Evolutionary conservation across 1,140 invertebrate genomes (phyloP).

Genomic region (Linepithema humile): DNA sequence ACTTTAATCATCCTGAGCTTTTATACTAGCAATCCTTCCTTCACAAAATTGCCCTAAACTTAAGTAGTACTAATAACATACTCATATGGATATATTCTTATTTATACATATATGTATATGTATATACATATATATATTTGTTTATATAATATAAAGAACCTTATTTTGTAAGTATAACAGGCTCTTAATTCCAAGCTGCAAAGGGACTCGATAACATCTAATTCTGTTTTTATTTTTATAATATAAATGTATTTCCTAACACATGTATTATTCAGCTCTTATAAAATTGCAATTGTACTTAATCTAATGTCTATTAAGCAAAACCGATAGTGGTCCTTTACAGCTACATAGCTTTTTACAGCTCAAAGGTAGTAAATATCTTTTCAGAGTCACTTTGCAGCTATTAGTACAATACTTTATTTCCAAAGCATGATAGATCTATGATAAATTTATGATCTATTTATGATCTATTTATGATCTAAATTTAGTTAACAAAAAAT

Average conservation of each 20-base stretch:
- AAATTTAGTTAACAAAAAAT: slow-evolving; percentile 82
- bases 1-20: slow-evolving; percentile 56
- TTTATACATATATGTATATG: slow-evolving; percentile 57
- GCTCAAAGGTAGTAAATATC: slow-evolving; percentile 70
- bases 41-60: slow-evolving; percentile 49
- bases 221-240: slow-evolving; percentile 47
- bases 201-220: slow-evolving; percentile 60
- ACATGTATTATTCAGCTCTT: slow-evolving; percentile 15
- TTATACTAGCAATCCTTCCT: slow-evolving; percentile 32
- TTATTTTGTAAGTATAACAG: slow-evolving; percentile 72
- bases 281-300: slow-evolving; percentile 45
- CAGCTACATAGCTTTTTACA: slow-evolving; percentile 68
- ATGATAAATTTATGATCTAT: too few relatives aligned
- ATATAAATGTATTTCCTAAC: slow-evolving; percentile 28
- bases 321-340: slow-evolving; percentile 46
- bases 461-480: too few relatives aligned
- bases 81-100: slow-evolving; percentile 57
- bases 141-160: slow-evolving; percentile 75
- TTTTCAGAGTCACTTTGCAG: slow-evolving; percentile 65
- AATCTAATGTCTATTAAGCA: slow-evolving; percentile 50
- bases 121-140: slow-evolving; percentile 61
- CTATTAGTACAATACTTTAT: slow-evolving; percentile 76
- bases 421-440: slow-evolving; percentile 69
- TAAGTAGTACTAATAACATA: slow-evolving; percentile 60
- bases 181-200: slow-evolving; percentile 66